Percentiles rank a stretch among this genome's conserved stretches.
Conservation (phyloP, 1,140 invertebrate species). For the Drosophila funebris region DNA sequence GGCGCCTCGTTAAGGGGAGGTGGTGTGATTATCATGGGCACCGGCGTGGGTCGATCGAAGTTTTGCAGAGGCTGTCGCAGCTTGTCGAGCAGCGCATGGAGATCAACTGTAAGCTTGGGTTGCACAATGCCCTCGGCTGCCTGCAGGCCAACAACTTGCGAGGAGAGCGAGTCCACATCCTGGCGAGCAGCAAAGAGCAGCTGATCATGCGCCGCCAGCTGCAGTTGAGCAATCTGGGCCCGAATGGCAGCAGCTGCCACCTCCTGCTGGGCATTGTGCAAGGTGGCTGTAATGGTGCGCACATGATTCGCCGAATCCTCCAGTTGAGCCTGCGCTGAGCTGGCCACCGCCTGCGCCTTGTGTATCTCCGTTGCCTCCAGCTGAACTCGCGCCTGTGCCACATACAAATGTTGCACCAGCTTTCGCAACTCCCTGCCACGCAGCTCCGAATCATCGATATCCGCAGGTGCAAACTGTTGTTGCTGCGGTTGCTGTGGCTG, state of each 20-base stretch:
- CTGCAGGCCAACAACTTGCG: slow-evolving; percentile 80
- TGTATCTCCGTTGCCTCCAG: slow-evolving; percentile 78
- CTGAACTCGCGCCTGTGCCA: slow-evolving; percentile 79
- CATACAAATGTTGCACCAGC: slow-evolving; percentile 76
- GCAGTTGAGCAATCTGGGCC: slow-evolving; percentile 78
- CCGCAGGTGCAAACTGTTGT: slow-evolving; percentile 7
- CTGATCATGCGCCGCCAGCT: slow-evolving; percentile 81
- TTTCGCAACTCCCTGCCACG: slow-evolving; percentile 62
- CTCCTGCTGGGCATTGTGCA: slow-evolving; percentile 80
- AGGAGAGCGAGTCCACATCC: slow-evolving; percentile 78
- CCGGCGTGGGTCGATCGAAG: slow-evolving; percentile 64
- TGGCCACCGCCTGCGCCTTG: slow-evolving; percentile 75
- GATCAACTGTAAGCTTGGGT: slow-evolving; percentile 68
- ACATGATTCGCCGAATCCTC: slow-evolving; percentile 80
- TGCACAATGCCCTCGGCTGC: slow-evolving; percentile 79
- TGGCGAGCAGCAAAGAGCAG: slow-evolving; percentile 78
- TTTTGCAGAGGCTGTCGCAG: slow-evolving; percentile 70
- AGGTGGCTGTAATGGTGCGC: slow-evolving; percentile 69
- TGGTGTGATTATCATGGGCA: slow-evolving; percentile 51
- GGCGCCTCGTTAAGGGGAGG: slow-evolving; percentile 1
- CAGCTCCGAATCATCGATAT: slow-evolving; percentile 50
- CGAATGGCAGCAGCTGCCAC: slow-evolving; percentile 76
- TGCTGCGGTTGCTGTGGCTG: slow-evolving; percentile 1
- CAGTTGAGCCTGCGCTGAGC: slow-evolving; percentile 61
- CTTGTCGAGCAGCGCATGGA: slow-evolving; percentile 68